Evolutionary conservation across 2,113 vertebrate species (phyloP).

Genomic region (Peucedramus taeniatus): DNA sequence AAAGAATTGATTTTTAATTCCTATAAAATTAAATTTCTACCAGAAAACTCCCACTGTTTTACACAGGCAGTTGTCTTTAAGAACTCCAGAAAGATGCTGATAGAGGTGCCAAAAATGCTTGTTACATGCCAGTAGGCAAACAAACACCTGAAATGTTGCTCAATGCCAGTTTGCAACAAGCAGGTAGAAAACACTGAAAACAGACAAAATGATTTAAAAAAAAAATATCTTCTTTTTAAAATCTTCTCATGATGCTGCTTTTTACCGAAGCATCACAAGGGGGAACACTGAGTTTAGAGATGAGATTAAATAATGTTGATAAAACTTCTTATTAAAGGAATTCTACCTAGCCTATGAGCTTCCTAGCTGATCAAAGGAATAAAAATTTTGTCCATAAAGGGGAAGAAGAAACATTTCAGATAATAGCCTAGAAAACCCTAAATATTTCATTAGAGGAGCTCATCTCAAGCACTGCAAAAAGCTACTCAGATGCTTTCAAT

Average conservation of each 20-base stretch:
- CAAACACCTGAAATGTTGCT: not conserved
- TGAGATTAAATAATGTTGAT: not conserved
- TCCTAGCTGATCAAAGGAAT: not conserved
- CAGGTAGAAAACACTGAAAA: not conserved
- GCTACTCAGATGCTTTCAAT: not conserved
- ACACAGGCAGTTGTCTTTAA: not conserved
- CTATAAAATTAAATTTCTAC: not conserved
- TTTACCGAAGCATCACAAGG: not conserved
- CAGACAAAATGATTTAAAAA: not conserved
- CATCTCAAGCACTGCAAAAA: not conserved
- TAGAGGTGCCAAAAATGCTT: not conserved
- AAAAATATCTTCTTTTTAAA: not conserved
- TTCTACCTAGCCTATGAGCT: not conserved
- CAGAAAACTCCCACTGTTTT: not conserved
- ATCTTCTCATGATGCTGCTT: not conserved
- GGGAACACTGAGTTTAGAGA: not conserved
- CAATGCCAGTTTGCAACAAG: not conserved
- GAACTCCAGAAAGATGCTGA: not conserved
- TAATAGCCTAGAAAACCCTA: not conserved
- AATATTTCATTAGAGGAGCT: conserved; percentile 37
- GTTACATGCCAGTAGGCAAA: not conserved
- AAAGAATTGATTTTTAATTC: not conserved
- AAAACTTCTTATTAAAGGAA: not conserved
- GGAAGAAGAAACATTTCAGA: not conserved
- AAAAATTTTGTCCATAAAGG: not conserved